phyloP scores from a whole-genome alignment of 37 sponge, comb jelly and placozoan genomes.

The Oopsacas minuta region DNA sequence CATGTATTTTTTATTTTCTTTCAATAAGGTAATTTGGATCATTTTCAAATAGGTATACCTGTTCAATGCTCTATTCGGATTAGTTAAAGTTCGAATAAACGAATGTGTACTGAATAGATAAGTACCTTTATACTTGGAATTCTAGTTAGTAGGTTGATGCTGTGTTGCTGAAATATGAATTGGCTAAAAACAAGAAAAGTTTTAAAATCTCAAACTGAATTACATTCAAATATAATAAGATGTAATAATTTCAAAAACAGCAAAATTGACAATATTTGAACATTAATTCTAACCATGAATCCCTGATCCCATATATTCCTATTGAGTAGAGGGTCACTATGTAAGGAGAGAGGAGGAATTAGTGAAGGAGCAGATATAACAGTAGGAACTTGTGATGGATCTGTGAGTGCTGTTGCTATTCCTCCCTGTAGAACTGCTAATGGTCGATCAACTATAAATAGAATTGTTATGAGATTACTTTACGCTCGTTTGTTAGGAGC shows the following conservation, averaged over 20 bases:
- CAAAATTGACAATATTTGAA: no score
- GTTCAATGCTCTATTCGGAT: no score
- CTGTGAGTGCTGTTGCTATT: not conserved
- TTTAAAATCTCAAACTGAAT: not conserved
- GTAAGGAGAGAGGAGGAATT: conserved; percentile 2
- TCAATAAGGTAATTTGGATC: no score
- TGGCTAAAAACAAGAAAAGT: not conserved
- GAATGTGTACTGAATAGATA: not conserved
- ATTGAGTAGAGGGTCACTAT: not conserved
- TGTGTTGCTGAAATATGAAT: not conserved
- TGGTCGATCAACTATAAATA: not conserved
- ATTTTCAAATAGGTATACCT: no score
- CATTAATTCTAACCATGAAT: not conserved
- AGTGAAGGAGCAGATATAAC: not conserved
- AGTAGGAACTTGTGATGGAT: not conserved
- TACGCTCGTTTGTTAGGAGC: no score
- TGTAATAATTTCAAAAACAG: not conserved
- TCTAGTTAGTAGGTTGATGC: not conserved
- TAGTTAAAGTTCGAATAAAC: no score
- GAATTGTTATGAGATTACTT: not conserved
- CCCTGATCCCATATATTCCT: not conserved
- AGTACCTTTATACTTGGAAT: not conserved
- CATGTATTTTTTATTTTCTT: no score
- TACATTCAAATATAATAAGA: not conserved
- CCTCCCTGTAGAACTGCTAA: not conserved